Base-by-base conservation (phyloP, 1,140 invertebrate species). In the Hyposmocoma kahamanoa region DNA sequence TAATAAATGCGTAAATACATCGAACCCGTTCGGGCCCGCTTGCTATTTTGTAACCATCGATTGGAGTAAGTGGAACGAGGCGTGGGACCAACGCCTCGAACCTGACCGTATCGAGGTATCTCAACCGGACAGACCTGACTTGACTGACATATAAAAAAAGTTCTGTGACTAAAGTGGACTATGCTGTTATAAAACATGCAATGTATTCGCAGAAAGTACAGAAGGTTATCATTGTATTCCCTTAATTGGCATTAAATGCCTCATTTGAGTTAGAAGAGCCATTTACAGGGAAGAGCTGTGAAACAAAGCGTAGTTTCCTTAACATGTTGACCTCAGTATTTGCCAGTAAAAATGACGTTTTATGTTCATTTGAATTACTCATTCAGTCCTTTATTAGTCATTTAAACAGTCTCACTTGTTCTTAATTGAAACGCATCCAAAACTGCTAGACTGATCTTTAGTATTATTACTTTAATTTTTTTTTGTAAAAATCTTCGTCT, bases 71-170 rank as follows among this genome's bases (percentile, higher is more conserved):
- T 79, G 63, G 65, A 75, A 67, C 71, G 56, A 59, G 67, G 64
- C 69, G 77, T 76, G 67, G 67, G 64, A 69, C 59, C 60, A 65
- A 58, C 53, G 62, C 66, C 60, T 67, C 69, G 65, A 74, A 75
- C 70, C 73, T 81, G 77, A 79, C 73, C 68, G 73, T 76, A 82
- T 74, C 62, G 75, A 81, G 81, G 73, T 79, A 71, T 81, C 72
- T 69, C 59, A 72, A 79, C 81, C 78, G 81, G 81, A 84, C 69
- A 69, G 67, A 75, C 66, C 53, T 24, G 63, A 56, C 73, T 73
- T 59, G 66, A 63, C 70, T 67, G 64, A 62, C 62, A 72, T 59
- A 71, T 61, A 71, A 62, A 72, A n/a, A 72, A 77, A 75, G 54
- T 60, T 56, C 67, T 64, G 54, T 56, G 53, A 46, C 47, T 47